These are phyloP conservation scores for Acromyrmex charruanus DNA, from an alignment of 1,140 invertebrate genomes.

Conservation along the genomic window DNA sequence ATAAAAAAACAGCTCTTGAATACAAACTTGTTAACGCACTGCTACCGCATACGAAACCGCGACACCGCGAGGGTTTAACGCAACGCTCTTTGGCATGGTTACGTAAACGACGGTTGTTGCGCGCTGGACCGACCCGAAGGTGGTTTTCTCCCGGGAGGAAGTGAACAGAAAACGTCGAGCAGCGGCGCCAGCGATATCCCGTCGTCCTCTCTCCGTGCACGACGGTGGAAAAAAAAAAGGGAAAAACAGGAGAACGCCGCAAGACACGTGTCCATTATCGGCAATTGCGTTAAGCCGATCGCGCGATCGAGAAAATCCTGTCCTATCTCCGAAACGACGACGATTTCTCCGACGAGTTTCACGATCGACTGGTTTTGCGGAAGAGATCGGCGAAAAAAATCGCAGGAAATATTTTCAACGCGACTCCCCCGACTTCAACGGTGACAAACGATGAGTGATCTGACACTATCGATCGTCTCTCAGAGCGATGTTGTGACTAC, in stretches of 20 bases:
- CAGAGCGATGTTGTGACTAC: background rate
- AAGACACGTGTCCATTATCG: slow-evolving; percentile 26
- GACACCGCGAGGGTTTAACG: background rate
- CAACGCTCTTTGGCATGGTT: slow-evolving; percentile 56
- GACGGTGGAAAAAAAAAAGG: background rate
- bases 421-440: background rate
- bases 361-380: background rate
- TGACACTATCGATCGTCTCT: slow-evolving; percentile 7
- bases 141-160: slow-evolving; percentile 63
- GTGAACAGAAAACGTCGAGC: slow-evolving; percentile 37
- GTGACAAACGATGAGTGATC: slow-evolving; percentile 43
- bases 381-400: background rate
- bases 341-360: slow-evolving; percentile 24
- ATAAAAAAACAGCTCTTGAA: no score
- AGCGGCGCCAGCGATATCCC: slow-evolving; percentile 29
- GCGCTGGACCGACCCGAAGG: slow-evolving; percentile 16
- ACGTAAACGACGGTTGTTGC: slow-evolving; percentile 53
- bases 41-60: background rate
- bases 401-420: background rate
- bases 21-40: background rate
- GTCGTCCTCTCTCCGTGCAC: background rate
- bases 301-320: slow-evolving; percentile 8
- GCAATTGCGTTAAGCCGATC: background rate
- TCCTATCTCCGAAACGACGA: background rate
- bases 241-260: background rate